Evolutionary conservation across 2,888 invertebrate genomes (phyloP), one percentile per base, ranked within the genome.

Genomic region (Drosophila infuscata): DNA sequence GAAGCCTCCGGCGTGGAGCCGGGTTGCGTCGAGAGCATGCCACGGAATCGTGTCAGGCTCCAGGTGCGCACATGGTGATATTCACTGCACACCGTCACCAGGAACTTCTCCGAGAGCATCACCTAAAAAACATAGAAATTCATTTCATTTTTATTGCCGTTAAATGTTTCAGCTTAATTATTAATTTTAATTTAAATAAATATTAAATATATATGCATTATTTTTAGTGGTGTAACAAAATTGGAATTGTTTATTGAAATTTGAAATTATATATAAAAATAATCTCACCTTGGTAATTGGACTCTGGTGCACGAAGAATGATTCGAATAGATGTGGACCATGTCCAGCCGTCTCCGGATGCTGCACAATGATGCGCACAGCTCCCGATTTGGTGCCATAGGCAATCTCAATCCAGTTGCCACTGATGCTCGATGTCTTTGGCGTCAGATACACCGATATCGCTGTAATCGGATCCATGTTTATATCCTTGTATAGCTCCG

Each of bases 321-420:
- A 99, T 94, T 99, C 99, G 94, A 99, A 99, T 46, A 99, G 94
- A 93, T 99, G 99, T 3, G 99, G 99, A 0, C 99, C 99, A 92
- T 99, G 99, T 0, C 99, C 99, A 3, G 99, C 99, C 0, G 99
- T 99, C 94, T 99, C 99, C 3, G 99, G 99, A 93, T 99, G 99
- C 90, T 99, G 99, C 0, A 99, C 99, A 70, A 99, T 99, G 1
- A 99, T 98, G 36, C 99, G 95, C 25, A 99, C 99, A 0, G 97
- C 97, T 3, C 99, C 99, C 25, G 97, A 97, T 81, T 97, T 96
- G 0, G 99, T 99, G 4, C 99, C 99, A 93, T 99, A 99, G 0
- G 99, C 99, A 88, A 99, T 99, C 94, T 99, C 99, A 90, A 99
- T 99, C 99, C 99, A 99, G 94, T 99, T 99, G 52, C 99, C 99